phyloP scores from a whole-genome alignment of 1,140 invertebrate genomes.

The Elymnias hypermnestra region DNA sequence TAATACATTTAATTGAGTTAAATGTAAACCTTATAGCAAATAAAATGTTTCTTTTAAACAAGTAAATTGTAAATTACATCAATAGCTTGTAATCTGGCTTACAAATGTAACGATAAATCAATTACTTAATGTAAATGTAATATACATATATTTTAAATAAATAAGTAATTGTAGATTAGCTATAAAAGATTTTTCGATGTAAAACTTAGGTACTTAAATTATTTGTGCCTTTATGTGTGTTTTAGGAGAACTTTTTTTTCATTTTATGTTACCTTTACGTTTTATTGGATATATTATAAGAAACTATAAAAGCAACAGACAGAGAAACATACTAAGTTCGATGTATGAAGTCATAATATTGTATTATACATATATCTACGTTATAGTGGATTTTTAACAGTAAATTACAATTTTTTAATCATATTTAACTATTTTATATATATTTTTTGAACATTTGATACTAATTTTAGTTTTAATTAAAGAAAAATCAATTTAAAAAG shows the following conservation, averaged over 20 bases:
- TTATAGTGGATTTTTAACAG: too few relatives aligned
- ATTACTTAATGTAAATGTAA: slow-evolving; percentile 30
- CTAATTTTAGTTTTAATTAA: too few relatives aligned
- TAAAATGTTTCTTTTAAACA: slow-evolving; percentile 21
- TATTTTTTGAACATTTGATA: too few relatives aligned
- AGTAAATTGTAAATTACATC: slow-evolving; percentile 4
- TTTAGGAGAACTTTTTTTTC: slow-evolving; percentile 6
- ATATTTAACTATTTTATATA: too few relatives aligned
- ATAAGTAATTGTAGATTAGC: slow-evolving; percentile 5
- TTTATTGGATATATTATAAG: slow-evolving; percentile 7
- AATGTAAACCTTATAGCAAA: slow-evolving; percentile 16
- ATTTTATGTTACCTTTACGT: slow-evolving; percentile 20
- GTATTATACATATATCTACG: too few relatives aligned
- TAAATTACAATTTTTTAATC: too few relatives aligned
- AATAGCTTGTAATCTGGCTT: too few relatives aligned
- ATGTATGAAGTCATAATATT: too few relatives aligned
- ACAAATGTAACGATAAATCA: slow-evolving; percentile 9
- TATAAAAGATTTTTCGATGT: slow-evolving; percentile 13
- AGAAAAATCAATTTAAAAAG: too few relatives aligned
- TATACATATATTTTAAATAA: slow-evolving; percentile 27
- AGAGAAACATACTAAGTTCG: too few relatives aligned
- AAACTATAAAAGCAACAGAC: neutral
- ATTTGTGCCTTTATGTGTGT: slow-evolving; percentile 56
- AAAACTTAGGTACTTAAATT: slow-evolving; percentile 53
- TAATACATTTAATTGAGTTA: neutral